Conservation (phyloP, 2,888 invertebrate genomes). For the Phengaris arion region DNA sequence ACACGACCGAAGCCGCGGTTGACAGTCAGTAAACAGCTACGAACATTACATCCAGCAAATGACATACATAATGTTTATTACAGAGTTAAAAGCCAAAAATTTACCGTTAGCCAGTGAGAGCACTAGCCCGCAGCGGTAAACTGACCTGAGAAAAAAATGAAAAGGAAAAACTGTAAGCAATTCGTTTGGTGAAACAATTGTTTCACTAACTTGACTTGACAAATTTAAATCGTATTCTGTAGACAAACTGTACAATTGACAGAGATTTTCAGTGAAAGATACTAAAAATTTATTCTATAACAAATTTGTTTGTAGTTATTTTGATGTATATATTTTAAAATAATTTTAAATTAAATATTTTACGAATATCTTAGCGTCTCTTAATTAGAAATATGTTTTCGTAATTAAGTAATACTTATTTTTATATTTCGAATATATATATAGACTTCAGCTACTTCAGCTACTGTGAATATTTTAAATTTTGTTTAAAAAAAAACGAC, state of each 20-base stretch:
- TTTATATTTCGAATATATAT: background rate
- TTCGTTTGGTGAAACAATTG: background rate
- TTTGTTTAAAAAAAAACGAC: background rate
- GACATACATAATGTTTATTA: constrained; percentile 9
- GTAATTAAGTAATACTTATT: background rate
- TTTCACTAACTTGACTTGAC: background rate
- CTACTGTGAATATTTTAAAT: background rate
- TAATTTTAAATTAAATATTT: background rate
- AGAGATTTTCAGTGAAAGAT: background rate
- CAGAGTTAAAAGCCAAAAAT: constrained; percentile 7
- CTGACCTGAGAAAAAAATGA: constrained; percentile 26
- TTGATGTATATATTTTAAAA: background rate
- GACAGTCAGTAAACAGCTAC: constrained; percentile 7
- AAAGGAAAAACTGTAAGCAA: constrained; percentile 23
- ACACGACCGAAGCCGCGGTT: constrained; percentile 7
- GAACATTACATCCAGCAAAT: constrained; percentile 14
- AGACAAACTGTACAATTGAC: background rate
- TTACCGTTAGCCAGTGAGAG: constrained; percentile 31
- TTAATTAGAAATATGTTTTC: background rate
- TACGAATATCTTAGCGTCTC: background rate
- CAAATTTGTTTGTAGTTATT: background rate
- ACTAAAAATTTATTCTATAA: background rate
- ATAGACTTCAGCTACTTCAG: too few relatives aligned
- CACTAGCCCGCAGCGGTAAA: constrained; percentile 26
- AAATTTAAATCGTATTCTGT: background rate